Percentiles rank a stretch among this genome's conserved stretches.
phyloP scores from a whole-genome alignment of 2,888 invertebrate species.

The Euclidia mi region DNA sequence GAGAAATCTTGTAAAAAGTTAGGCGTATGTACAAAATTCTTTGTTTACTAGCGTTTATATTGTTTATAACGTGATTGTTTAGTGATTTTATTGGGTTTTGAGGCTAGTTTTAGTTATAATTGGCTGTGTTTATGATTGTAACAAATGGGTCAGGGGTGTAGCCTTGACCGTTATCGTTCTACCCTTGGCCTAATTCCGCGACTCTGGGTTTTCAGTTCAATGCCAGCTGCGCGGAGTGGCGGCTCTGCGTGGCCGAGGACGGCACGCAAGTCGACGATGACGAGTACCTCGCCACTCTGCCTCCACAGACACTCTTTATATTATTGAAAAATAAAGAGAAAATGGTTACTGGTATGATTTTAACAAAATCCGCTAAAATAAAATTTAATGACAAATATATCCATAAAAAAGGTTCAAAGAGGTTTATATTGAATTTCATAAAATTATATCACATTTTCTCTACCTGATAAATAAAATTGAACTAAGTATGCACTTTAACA shows the following conservation, averaged over 20 bases:
- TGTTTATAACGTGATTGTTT: slow-evolving; percentile 1
- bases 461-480: no score
- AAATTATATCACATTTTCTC: no score
- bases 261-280: slow-evolving; percentile 93
- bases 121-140: slow-evolving; percentile 60
- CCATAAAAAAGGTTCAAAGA: no score
- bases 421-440: no score
- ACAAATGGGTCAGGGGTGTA: slow-evolving; percentile 70
- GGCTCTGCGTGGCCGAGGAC: slow-evolving; percentile 91
- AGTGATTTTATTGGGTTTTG: slow-evolving; percentile 14
- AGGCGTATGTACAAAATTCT: slow-evolving; percentile 81
- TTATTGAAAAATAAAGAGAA: slow-evolving; percentile 85
- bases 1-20: slow-evolving; percentile 92
- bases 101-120: slow-evolving; percentile 55
- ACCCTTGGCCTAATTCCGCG: slow-evolving; percentile 75
- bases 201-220: slow-evolving; percentile 78
- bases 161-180: slow-evolving; percentile 76
- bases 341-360: slow-evolving; percentile 90
- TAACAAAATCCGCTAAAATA: neutral
- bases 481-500: no score
- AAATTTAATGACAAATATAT: no score
- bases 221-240: slow-evolving; percentile 84
- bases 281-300: slow-evolving; percentile 93
- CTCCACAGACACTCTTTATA: slow-evolving; percentile 94
- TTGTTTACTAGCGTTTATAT: slow-evolving; percentile 18